These are phyloP conservation scores for Lutjanus erythropterus DNA, from an alignment of 2,113 vertebrate species.

Conservation along the genomic window DNA sequence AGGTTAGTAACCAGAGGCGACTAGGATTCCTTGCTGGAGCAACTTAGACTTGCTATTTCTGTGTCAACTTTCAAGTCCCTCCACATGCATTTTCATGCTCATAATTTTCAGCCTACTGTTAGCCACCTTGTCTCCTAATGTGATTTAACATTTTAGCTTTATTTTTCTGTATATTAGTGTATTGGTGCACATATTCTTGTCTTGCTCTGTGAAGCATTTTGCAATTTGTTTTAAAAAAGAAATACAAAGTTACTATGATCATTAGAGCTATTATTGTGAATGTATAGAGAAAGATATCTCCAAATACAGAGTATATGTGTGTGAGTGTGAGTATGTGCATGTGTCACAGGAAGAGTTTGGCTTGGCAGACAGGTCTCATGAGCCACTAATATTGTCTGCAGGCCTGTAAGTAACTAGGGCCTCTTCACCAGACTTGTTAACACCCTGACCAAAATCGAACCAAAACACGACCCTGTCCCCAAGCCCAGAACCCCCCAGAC, in stretches of 20 bases:
- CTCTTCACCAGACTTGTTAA: constrained; percentile 78
- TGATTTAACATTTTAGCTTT: not conserved
- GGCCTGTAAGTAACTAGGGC: constrained; percentile 58
- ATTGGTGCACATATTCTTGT: not conserved
- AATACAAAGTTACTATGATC: not conserved
- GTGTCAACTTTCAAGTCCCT: not conserved
- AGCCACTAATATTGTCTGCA: constrained; percentile 80
- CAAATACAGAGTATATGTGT: constrained; percentile 4
- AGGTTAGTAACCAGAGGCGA: not conserved
- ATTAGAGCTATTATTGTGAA: not conserved
- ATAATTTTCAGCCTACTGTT: not conserved
- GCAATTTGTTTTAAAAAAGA: not conserved
- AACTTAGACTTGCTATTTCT: not conserved
- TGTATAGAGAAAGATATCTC: not conserved
- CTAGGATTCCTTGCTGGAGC: not conserved
- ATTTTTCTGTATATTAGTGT: constrained; percentile 2
- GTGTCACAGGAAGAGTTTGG: constrained; percentile 46
- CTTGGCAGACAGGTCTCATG: constrained; percentile 60
- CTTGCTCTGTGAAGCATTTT: not conserved
- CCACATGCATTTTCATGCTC: not conserved
- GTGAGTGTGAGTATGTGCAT: constrained; percentile 17
- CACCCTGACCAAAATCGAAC: constrained; percentile 78
- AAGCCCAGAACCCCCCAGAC: constrained; percentile 59
- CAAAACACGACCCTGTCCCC: constrained; percentile 68
- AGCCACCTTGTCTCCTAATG: not conserved